phyloP scores from a whole-genome alignment of 2,888 invertebrate species.

The Catocala fraxini region DNA sequence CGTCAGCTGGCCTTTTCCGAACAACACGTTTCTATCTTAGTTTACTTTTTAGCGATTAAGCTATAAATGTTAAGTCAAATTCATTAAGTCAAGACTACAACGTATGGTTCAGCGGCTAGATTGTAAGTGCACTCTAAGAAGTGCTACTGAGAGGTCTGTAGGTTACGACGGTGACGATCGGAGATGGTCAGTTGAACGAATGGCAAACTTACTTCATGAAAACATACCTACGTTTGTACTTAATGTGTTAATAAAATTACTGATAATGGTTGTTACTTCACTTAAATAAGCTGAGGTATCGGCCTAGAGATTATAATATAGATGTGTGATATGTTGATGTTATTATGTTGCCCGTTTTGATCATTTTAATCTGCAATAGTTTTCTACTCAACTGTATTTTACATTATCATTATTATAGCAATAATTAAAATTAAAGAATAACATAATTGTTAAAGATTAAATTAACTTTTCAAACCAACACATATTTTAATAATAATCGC shows the following conservation, averaged over 20 bases:
- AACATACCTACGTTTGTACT: constrained; percentile 59
- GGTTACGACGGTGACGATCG: constrained; percentile 44
- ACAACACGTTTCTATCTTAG: constrained; percentile 29
- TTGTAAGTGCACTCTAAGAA: constrained; percentile 23
- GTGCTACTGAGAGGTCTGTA: constrained; percentile 15
- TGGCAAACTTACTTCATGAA: constrained; percentile 46
- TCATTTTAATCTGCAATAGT: not conserved
- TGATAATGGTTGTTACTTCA: constrained; percentile 52
- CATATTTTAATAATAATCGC: constrained; percentile 23
- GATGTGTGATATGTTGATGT: not conserved
- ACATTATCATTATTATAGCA: constrained; percentile 13
- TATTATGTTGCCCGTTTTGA: not conserved
- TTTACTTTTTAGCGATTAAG: constrained; percentile 41
- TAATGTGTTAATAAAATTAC: constrained; percentile 73
- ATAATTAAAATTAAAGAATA: constrained; percentile 19
- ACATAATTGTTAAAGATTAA: constrained; percentile 42
- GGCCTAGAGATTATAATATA: constrained; percentile 19
- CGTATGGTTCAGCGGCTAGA: constrained; percentile 25
- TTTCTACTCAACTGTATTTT: not conserved
- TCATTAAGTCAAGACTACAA: constrained; percentile 18
- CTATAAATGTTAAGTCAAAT: constrained; percentile 41
- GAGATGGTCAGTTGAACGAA: constrained; percentile 66
- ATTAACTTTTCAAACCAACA: constrained; percentile 35
- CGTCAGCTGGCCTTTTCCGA: constrained; percentile 67
- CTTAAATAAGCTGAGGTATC: constrained; percentile 17